Evolutionary conservation across 2,888 invertebrate genomes (phyloP).

Genomic region (Macrophya alboannulata): DNA sequence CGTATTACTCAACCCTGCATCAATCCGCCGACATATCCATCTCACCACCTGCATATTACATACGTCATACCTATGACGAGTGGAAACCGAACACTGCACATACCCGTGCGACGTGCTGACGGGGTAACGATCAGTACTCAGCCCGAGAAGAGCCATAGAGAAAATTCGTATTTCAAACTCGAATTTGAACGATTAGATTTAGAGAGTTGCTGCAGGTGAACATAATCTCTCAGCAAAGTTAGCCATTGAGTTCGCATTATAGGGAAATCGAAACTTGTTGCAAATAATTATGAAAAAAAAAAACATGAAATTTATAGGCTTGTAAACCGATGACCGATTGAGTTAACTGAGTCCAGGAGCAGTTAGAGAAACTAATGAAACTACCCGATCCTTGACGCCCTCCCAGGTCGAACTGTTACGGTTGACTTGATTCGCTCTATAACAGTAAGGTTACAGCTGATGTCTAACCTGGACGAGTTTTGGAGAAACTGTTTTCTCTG

Average conservation of each 20-base stretch:
- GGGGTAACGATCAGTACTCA: conserved; percentile 19
- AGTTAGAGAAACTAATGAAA: conserved; percentile 24
- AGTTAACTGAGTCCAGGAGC: conserved; percentile 11
- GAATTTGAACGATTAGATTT: neutral
- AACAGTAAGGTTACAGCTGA: neutral
- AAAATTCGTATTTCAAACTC: neutral
- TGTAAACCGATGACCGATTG: conserved; percentile 6
- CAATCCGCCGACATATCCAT: conserved; percentile 24
- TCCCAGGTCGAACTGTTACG: neutral
- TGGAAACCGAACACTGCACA: conserved; percentile 20
- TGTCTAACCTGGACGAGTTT: conserved; percentile 3
- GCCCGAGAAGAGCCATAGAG: neutral
- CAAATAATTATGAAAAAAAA: neutral
- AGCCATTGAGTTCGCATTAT: neutral
- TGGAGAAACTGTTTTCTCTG: neutral
- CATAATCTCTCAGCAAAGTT: neutral
- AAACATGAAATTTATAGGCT: neutral
- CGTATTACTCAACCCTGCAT: conserved; percentile 36
- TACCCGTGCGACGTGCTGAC: conserved; percentile 5
- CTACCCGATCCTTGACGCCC: conserved; percentile 29
- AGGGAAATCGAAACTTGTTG: neutral
- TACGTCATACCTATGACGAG: neutral
- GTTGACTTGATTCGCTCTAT: conserved; percentile 22
- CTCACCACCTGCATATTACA: conserved; percentile 2
- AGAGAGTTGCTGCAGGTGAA: neutral